Evolutionary conservation across 2,888 invertebrate genomes (phyloP), one percentile per base, ranked within the genome.

Genomic region (Teinopalpus imperialis): DNA sequence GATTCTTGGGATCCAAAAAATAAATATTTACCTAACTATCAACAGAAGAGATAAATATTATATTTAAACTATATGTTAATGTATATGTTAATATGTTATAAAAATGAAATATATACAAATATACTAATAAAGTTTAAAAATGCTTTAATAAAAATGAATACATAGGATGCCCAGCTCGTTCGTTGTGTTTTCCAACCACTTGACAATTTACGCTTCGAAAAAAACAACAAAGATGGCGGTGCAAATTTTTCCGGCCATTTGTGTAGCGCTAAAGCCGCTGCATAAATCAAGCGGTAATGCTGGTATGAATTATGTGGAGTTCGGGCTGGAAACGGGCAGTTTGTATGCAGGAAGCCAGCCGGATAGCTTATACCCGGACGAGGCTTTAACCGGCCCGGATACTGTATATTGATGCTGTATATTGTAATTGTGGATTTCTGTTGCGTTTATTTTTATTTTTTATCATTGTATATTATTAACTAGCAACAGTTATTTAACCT

Each of bases 231-330:
- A 37, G 8, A 31, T 31, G 27, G 31, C 31, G 37, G 12, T 13
- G 32, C 26, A 8, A 39, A 32, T 39, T 48, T 43, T 48, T 48
- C 32, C 44, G 48, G 32, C 26, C 40, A 35, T 31, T 47, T 43
- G 43, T 30, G 43, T 34, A 36, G 39, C 34, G 41, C 16, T 20
- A 48, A 53, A 57, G 54, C 51, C 53, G 44, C 67, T 69, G 67
- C 69, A 72, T 78, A 78, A 78, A 78, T 77, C 77, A 77, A 67
- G 43, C 57, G 65, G 67, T 78, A 78, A 78, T 77, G 67, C 75
- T n/a, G 63, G 58, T 69, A 66, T 77, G 77, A 78, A 71, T 71
- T 75, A 77, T 78, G 75, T 71, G 60, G 64, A 65, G 60, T 53
- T 56, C 54, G 54, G 50, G 56, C 65, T 69, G 69, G 68, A 76